Percentiles rank a stretch among this genome's conserved stretches.
Conservation (phyloP, 2,113 vertebrate species). For the Ahaetulla prasina region DNA sequence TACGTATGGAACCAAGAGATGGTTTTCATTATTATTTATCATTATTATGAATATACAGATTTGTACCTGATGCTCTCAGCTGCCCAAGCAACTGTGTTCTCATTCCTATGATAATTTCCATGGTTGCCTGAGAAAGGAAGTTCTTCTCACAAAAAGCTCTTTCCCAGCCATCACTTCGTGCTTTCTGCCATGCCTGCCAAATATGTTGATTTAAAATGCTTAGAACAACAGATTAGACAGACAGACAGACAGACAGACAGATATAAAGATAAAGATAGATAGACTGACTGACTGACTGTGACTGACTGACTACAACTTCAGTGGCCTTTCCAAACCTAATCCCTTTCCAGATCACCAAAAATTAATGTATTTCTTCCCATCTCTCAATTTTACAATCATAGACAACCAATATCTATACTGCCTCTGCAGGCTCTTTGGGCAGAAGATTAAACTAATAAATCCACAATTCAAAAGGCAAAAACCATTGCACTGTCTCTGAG, state of each 20-base stretch:
- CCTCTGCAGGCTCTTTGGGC: too few species aligned
- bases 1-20: not conserved
- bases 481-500: not conserved
- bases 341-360: not conserved
- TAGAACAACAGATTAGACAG: not conserved
- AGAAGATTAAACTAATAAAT: not conserved
- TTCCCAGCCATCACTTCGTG: constrained; percentile 88
- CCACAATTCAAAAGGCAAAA: not conserved
- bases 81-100: constrained; percentile 91
- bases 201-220: not conserved
- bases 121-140: constrained; percentile 91
- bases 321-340: not conserved
- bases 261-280: not conserved
- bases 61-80: constrained; percentile 89
- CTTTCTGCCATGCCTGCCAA: constrained; percentile 91
- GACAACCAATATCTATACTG: not conserved
- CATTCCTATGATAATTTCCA: constrained; percentile 94
- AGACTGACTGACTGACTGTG: not conserved
- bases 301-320: not conserved
- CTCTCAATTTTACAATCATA: not conserved
- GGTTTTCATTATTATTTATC: not conserved
- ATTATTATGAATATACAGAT: not conserved
- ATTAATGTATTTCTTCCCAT: not conserved
- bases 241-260: not conserved
- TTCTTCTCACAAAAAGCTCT: constrained; percentile 93